Percentiles rank a stretch among this genome's conserved stretches.
phyloP scores from a whole-genome alignment of 2,113 vertebrate species.

The Cephalopterus ornatus region DNA sequence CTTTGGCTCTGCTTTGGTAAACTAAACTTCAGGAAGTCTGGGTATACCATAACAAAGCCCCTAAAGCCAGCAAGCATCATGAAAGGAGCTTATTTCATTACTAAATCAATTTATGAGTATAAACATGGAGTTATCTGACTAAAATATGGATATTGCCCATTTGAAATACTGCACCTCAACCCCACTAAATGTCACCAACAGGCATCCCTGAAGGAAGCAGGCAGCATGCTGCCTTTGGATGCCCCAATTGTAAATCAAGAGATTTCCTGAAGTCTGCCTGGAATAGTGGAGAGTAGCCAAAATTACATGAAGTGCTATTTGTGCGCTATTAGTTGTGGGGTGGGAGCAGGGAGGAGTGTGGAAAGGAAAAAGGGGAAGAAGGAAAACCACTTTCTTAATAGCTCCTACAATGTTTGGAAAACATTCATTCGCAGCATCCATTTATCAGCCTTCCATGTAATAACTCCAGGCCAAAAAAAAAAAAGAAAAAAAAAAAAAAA shows the following conservation, averaged over 20 bases:
- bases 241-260: conserved; percentile 61
- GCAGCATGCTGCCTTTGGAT: conserved; percentile 57
- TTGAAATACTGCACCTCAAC: conserved; percentile 64
- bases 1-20: conserved; percentile 41
- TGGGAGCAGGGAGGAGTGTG: conserved; percentile 15
- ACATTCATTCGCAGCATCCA: conserved; percentile 50
- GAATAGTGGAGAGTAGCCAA: conserved; percentile 61
- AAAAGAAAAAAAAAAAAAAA: neutral
- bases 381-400: conserved; percentile 63
- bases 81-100: conserved; percentile 55
- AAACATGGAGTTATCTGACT: conserved; percentile 52
- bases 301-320: conserved; percentile 60
- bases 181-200: conserved; percentile 47
- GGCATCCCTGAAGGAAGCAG: conserved; percentile 59
- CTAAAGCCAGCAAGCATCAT: conserved; percentile 50
- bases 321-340: conserved; percentile 53
- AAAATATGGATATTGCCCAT: conserved; percentile 61
- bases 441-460: conserved; percentile 55
- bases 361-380: conserved; percentile 50
- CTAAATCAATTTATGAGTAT: conserved; percentile 60
- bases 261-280: conserved; percentile 64
- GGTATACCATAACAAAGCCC: conserved; percentile 50
- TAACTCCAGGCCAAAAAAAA: neutral
- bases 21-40: conserved; percentile 32
- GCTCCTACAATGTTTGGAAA: conserved; percentile 60